A percentile compares a stretch with the other conserved stretches of the same genome.
phyloP scores from a whole-genome alignment of 2,888 invertebrate genomes.

The Platynereis dumerilii region DNA sequence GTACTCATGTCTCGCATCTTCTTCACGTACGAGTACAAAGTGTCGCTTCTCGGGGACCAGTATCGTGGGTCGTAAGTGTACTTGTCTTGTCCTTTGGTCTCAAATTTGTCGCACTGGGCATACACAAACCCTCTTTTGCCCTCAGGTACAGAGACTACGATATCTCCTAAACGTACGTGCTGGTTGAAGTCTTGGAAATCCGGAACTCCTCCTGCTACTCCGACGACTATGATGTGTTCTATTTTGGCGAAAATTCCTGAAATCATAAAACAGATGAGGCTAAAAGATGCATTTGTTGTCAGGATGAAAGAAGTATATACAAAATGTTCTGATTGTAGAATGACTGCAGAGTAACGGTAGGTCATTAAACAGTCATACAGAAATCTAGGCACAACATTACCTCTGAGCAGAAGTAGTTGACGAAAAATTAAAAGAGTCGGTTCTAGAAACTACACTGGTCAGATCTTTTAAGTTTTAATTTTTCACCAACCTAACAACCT shows the following conservation, averaged over 20 bases:
- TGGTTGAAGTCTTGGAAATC: conserved; percentile 92
- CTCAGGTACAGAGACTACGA: conserved; percentile 56
- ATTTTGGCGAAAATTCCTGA: conserved; percentile 87
- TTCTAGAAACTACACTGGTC: not conserved
- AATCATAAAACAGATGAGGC: not conserved
- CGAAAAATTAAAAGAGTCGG: too few relatives aligned
- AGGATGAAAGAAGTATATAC: not conserved
- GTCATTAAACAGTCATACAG: too few relatives aligned
- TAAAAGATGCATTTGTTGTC: not conserved
- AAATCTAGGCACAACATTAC: too few relatives aligned
- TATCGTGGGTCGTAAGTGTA: conserved; percentile 48
- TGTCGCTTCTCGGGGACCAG: conserved; percentile 75
- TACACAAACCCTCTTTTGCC: conserved; percentile 68
- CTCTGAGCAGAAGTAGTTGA: too few relatives aligned
- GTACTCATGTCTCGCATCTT: conserved; percentile 66
- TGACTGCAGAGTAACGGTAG: too few relatives aligned
- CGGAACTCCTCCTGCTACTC: conserved; percentile 96
- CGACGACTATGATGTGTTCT: conserved; percentile 94
- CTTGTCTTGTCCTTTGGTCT: conserved; percentile 41
- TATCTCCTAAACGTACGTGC: conserved; percentile 82
- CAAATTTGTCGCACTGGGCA: conserved; percentile 76
- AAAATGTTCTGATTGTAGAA: too few relatives aligned
- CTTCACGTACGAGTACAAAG: conserved; percentile 77
- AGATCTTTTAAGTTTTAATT: too few relatives aligned
- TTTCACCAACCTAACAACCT: conserved; percentile 74